Evolutionary conservation across 2,888 invertebrate species (phyloP).

Genomic region (Choristoneura rosaceana): DNA sequence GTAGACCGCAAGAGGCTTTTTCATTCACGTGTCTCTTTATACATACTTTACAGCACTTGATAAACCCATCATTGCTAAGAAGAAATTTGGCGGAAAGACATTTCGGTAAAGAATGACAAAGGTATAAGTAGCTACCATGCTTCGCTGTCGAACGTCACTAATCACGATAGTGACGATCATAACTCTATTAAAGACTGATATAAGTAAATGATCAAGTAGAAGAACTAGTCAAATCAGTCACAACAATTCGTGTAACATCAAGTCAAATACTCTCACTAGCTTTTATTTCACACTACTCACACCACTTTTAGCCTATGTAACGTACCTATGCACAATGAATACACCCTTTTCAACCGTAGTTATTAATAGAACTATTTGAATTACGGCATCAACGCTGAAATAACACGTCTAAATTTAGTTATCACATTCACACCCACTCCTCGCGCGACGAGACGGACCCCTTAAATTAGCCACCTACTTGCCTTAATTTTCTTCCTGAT

Average conservation of each 20-base stretch:
- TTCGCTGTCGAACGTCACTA: too few species aligned
- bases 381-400: not conserved
- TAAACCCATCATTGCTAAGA: too few species aligned
- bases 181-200: too few species aligned
- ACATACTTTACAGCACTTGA: too few species aligned
- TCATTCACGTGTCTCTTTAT: too few species aligned
- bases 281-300: not conserved
- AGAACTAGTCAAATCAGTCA: not conserved
- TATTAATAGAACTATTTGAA: slow-evolving; percentile 4
- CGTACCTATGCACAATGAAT: not conserved
- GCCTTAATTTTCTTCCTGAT: slow-evolving; percentile 12
- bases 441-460: not conserved
- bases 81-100: too few species aligned
- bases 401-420: not conserved
- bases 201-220: not conserved
- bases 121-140: too few species aligned
- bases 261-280: not conserved
- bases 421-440: not conserved
- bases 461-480: slow-evolving; percentile 8
- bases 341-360: not conserved
- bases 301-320: not conserved
- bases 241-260: not conserved
- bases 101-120: too few species aligned
- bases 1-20: too few species aligned
- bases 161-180: too few species aligned